Evolutionary conservation across 2,113 vertebrate species (phyloP).

Genomic region (Pteruthius melanotis): DNA sequence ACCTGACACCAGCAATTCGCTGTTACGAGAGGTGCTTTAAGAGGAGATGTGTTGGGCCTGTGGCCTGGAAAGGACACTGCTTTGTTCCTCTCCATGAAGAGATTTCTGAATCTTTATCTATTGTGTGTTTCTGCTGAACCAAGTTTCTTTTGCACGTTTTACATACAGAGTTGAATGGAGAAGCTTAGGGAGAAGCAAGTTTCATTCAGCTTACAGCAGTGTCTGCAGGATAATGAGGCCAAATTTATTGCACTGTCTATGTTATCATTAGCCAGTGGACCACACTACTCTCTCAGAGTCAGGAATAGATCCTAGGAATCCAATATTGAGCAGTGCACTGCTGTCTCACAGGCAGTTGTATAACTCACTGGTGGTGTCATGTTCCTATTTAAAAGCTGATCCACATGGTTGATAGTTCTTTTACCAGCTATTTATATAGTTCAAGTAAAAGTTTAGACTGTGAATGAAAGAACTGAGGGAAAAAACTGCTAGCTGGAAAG

Average conservation of each 20-base stretch:
- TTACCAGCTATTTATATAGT: conserved; percentile 41
- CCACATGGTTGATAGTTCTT: background rate
- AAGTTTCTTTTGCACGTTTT: background rate
- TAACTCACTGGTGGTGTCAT: conserved; percentile 37
- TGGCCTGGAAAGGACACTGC: background rate
- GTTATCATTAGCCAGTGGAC: background rate
- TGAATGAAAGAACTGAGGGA: background rate
- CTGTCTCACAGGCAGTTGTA: conserved; percentile 18
- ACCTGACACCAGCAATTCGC: background rate
- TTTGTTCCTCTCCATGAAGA: background rate
- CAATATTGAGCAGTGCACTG: background rate
- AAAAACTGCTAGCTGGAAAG: background rate
- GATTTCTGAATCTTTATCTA: background rate
- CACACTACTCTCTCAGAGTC: background rate
- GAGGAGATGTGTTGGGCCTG: background rate
- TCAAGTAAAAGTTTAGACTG: conserved; percentile 23
- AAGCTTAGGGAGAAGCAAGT: background rate
- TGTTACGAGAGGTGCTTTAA: background rate
- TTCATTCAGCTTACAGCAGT: background rate
- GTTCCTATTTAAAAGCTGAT: conserved; percentile 52
- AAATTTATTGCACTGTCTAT: background rate
- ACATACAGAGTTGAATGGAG: background rate
- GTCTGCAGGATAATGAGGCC: background rate
- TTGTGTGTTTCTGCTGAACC: background rate
- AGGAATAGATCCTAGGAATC: conserved; percentile 51